These are phyloP conservation scores for Dendrolimus punctatus DNA, from an alignment of 1,140 invertebrate genomes.

Conservation along the genomic window DNA sequence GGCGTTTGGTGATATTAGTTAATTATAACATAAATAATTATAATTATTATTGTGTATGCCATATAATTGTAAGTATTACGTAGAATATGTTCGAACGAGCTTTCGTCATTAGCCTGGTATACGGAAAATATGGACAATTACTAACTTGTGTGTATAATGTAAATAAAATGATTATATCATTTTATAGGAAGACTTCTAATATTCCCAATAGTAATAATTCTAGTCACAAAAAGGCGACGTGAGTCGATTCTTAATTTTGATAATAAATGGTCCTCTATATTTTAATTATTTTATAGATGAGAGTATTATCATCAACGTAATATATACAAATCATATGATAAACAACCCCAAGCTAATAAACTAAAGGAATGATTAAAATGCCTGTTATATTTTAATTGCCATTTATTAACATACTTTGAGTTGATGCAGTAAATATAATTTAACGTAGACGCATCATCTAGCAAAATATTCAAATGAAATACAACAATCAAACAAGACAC, in stretches of 20 bases:
- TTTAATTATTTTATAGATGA: too few relatives aligned
- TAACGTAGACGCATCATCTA: too few relatives aligned
- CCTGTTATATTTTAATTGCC: too few relatives aligned
- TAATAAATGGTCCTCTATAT: too few relatives aligned
- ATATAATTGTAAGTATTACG: constrained; percentile 34
- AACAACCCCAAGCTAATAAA: too few relatives aligned
- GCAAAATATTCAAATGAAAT: too few relatives aligned
- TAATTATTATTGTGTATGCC: constrained; percentile 34
- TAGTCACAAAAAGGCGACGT: constrained; percentile 28
- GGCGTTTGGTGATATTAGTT: constrained; percentile 52
- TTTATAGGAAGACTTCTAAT: constrained; percentile 24
- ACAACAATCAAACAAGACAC: too few relatives aligned
- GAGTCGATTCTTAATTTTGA: neutral
- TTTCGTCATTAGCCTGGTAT: constrained; percentile 65
- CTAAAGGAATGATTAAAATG: too few relatives aligned
- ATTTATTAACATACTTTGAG: too few relatives aligned
- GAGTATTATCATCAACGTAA: too few relatives aligned
- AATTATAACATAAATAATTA: constrained; percentile 13
- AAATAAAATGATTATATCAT: constrained; percentile 37
- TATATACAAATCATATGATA: too few relatives aligned
- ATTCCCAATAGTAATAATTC: constrained; percentile 28
- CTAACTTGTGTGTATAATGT: constrained; percentile 37
- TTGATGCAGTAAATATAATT: too few relatives aligned
- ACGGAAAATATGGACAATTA: constrained; percentile 32
- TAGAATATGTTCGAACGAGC: constrained; percentile 59